Evolutionary conservation across 2,113 vertebrate species (phyloP).

Genomic region (Caranx melampygus): DNA sequence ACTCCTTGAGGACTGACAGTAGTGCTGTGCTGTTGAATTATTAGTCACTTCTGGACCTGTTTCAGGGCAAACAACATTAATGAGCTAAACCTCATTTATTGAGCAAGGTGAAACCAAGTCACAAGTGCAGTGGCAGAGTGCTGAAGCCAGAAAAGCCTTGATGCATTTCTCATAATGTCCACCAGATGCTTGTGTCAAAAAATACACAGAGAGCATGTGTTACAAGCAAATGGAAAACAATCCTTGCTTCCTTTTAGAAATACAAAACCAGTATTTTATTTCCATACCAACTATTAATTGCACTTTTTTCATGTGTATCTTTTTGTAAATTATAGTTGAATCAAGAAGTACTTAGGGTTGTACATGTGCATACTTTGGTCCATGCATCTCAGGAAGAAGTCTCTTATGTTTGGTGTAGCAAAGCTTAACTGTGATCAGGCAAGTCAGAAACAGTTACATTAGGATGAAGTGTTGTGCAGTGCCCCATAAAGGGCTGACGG

Average conservation of each 20-base stretch:
- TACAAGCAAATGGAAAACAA: neutral
- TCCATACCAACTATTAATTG: neutral
- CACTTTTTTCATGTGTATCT: neutral
- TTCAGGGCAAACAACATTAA: conserved; percentile 46
- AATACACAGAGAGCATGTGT: neutral
- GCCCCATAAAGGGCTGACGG: conserved; percentile 26
- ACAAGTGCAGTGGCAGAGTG: conserved; percentile 2
- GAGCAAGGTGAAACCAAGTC: conserved; percentile 57
- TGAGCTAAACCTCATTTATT: conserved; percentile 58
- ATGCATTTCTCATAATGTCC: conserved; percentile 23
- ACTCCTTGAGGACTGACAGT: conserved; percentile 53
- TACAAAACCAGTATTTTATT: neutral
- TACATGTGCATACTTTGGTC: conserved; percentile 9
- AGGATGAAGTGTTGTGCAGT: conserved; percentile 34
- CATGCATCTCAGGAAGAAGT: neutral
- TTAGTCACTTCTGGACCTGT: conserved; percentile 60
- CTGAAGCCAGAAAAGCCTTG: conserved; percentile 22
- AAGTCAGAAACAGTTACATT: conserved; percentile 43
- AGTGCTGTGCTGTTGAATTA: conserved; percentile 62
- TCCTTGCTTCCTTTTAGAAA: neutral
- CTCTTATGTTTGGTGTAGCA: neutral
- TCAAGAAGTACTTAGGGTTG: conserved; percentile 17
- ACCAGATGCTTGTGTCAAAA: conserved; percentile 29
- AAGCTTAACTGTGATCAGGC: conserved; percentile 2
- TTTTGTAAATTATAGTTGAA: conserved; percentile 23